phyloP scores from a whole-genome alignment of 2,888 invertebrate species.

The Andrena marginata region DNA sequence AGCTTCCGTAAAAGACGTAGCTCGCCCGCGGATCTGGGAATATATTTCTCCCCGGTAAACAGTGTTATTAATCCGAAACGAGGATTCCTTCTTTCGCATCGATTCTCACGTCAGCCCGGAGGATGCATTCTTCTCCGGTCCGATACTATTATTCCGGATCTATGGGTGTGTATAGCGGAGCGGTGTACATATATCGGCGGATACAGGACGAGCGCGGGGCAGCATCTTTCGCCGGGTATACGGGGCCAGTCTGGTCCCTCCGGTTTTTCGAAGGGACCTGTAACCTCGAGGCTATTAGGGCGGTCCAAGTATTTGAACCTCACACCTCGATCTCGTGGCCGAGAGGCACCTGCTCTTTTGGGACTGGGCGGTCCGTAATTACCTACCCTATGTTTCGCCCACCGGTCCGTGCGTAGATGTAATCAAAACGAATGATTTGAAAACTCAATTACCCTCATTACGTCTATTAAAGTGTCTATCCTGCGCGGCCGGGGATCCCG shows the following conservation, averaged over 20 bases:
- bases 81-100: conserved; percentile 29
- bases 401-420: conserved; percentile 81
- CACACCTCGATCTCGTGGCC: conserved; percentile 83
- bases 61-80: conserved; percentile 47
- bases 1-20: conserved; percentile 15
- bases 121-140: conserved; percentile 58
- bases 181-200: conserved; percentile 16
- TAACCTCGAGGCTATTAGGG: conserved; percentile 83
- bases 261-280: conserved; percentile 79
- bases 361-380: conserved; percentile 84
- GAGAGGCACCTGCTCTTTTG: conserved; percentile 83
- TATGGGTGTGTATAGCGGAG: background rate
- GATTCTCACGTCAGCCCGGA: conserved; percentile 63
- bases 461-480: conserved; percentile 79
- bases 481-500: conserved; percentile 42
- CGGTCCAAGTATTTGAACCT: conserved; percentile 83
- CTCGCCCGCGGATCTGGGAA: conserved; percentile 10
- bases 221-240: conserved; percentile 24
- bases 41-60: conserved; percentile 2
- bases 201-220: background rate
- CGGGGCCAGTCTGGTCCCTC: conserved; percentile 67
- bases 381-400: conserved; percentile 83
- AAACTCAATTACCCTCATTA: conserved; percentile 84
- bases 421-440: conserved; percentile 84
- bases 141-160: conserved; percentile 59